Evolutionary conservation across 2,113 vertebrate species (phyloP).

Genomic region (Lanius ludovicianus): DNA sequence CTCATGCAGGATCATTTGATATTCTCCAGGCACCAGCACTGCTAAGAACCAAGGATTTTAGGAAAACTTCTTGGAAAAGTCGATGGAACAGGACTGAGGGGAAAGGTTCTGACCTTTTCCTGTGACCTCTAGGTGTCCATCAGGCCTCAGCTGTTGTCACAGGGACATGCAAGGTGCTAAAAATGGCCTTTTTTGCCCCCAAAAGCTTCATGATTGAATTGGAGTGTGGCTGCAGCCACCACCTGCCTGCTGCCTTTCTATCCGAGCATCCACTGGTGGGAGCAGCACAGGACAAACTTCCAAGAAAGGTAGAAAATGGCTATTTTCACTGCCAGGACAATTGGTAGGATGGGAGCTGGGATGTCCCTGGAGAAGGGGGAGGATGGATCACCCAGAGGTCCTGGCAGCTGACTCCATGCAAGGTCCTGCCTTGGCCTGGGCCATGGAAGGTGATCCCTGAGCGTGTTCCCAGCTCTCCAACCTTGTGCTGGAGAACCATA

Average conservation of each 20-base stretch:
- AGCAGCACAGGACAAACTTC: neutral
- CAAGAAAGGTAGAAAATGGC: neutral
- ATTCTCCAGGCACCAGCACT: neutral
- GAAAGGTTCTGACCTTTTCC: neutral
- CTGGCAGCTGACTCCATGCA: neutral
- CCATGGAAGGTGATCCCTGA: rapidly evolving
- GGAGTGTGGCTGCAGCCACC: neutral
- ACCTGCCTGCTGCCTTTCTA: neutral
- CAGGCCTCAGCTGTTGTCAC: neutral
- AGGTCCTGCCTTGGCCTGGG: neutral
- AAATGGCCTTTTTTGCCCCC: neutral
- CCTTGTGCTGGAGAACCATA: neutral
- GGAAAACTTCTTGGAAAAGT: neutral
- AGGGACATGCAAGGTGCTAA: rapidly evolving
- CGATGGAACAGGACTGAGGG: neutral
- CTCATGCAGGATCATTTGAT: neutral
- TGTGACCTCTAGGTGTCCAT: neutral
- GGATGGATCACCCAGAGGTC: neutral
- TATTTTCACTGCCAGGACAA: neutral
- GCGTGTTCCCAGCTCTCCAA: rapidly evolving
- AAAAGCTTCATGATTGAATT: rapidly evolving
- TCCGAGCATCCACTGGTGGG: rapidly evolving
- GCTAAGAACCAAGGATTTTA: rapidly evolving
- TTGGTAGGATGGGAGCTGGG: neutral
- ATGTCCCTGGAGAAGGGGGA: neutral